These are phyloP conservation scores for Lepilemur ruficaudatus DNA, from an alignment of 2,797 vertebrate species.

Conservation along the genomic window DNA sequence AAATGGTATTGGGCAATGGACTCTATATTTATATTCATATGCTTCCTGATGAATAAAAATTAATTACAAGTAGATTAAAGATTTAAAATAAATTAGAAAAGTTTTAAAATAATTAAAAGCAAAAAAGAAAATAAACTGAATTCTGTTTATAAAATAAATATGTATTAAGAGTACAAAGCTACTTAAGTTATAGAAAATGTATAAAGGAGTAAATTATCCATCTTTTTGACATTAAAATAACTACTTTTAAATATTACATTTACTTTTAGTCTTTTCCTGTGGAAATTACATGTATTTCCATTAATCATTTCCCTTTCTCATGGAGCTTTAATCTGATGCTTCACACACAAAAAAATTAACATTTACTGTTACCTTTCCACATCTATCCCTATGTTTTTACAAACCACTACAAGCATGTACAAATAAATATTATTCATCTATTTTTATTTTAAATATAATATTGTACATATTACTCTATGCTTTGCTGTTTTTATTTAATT, in stretches of 20 bases:
- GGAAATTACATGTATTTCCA: not conserved
- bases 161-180: not conserved
- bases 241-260: not conserved
- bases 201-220: not conserved
- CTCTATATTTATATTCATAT: not conserved
- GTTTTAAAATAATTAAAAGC: not conserved
- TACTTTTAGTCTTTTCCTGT: not conserved
- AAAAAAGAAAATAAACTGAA: not conserved
- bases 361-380: not conserved
- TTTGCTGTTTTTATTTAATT: not conserved
- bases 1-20: not conserved
- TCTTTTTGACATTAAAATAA: not conserved
- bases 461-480: not conserved
- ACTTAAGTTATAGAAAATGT: not conserved
- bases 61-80: not conserved
- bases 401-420: not conserved
- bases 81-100: not conserved
- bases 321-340: not conserved
- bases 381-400: not conserved
- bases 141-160: not conserved
- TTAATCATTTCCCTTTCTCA: not conserved
- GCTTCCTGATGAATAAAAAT: not conserved
- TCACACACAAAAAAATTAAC: not conserved
- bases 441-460: not conserved
- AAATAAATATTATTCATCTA: not conserved